Base-by-base conservation (phyloP, 2,888 invertebrate genomes). In the Calliopum simillimum region DNA sequence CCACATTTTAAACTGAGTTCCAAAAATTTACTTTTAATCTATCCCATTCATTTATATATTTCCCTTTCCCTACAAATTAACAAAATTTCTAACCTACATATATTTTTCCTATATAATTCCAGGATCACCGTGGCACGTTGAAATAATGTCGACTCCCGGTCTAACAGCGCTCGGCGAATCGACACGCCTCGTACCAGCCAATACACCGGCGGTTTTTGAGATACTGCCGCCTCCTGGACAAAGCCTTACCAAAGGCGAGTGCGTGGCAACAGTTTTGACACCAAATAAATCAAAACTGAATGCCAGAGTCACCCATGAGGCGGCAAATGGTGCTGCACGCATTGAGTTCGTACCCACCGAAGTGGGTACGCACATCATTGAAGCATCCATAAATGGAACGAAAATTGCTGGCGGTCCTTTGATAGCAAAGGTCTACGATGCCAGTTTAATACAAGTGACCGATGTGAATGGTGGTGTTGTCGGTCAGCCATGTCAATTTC, bases 61-160 rank as follows among this genome's bases (percentile, higher is more conserved):
- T 33, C 1, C 8, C 5, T 33, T 1, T 2, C 2, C 4, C 5
- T 8, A 8, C 8, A 8, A 5, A 33, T 33, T 8, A 33, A 8
- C 1, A 0, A 33, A 2, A 8, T 33, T 33, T 55, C 43, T 58
- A 49, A 41, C n/a, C 16, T 55, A 46, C 33, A 51, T 12, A 49
- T 62, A n/a, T 59, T 33, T 68, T 47, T 16, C 61, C 77, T 76
- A 79, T 78, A 71, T 14, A 66, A 73, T 87, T 88, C 67, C 88
- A 96, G 96, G 96, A 80, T 97, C 96, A 88, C 97, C 97, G 88
- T 97, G 97, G 97, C 92, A 92, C 89, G 94, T 97, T 83, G 92
- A 93, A 88, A 94, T 97, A 86, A 93, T 95, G 93, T 91, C 94
- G 82, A 89, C 89, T 83, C 89, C 90, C 76, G 91, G 91, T 82